These are phyloP conservation scores for Cathartes aura DNA, from an alignment of 2,113 vertebrate genomes.

Conservation along the genomic window DNA sequence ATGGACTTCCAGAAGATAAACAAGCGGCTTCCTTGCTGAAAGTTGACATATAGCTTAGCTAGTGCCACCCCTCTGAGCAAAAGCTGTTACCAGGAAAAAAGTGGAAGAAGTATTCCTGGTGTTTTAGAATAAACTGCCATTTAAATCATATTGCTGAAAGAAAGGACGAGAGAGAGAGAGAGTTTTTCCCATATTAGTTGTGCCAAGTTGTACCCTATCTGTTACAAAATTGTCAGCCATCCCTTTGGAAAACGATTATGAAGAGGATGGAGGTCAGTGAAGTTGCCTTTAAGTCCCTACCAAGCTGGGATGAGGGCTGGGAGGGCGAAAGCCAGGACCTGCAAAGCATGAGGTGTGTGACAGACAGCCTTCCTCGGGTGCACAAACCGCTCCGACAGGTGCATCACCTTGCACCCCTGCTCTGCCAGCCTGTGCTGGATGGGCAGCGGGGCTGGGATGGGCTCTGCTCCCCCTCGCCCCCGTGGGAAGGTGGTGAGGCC, in stretches of 20 bases:
- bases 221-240: neutral
- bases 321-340: neutral
- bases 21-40: neutral
- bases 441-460: neutral
- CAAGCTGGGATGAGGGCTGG: neutral
- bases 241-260: neutral
- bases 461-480: fast-evolving
- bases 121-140: neutral
- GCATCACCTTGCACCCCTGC: too few species aligned
- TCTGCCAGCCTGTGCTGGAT: neutral
- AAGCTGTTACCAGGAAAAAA: neutral
- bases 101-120: neutral
- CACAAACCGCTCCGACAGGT: fast-evolving
- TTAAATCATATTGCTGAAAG: neutral
- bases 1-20: neutral
- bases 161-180: neutral
- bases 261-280: neutral
- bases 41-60: neutral
- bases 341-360: neutral
- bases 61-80: neutral
- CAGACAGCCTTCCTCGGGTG: fast-evolving
- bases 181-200: neutral
- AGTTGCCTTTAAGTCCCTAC: neutral
- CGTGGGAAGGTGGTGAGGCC: neutral
- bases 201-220: neutral